Evolutionary conservation across 2,888 invertebrate species (phyloP).

Genomic region (Lysandra coridon): DNA sequence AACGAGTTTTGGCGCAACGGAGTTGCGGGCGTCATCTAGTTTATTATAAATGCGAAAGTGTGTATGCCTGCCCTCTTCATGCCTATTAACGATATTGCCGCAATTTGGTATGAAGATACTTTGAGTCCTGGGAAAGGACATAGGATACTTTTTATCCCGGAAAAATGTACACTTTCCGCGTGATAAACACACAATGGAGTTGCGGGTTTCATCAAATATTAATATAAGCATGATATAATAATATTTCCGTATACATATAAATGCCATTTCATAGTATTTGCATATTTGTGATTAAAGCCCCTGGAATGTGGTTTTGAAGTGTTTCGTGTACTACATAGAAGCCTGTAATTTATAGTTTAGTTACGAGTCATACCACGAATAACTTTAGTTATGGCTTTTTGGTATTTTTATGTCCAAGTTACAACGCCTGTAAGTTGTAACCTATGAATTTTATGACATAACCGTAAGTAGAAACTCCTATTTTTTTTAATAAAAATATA

Average conservation of each 20-base stretch:
- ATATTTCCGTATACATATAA: background rate
- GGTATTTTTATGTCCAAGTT: background rate
- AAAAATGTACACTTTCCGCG: no score
- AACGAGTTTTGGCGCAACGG: no score
- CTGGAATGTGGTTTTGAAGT: background rate
- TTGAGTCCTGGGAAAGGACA: no score
- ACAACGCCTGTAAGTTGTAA: background rate
- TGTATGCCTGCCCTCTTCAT: no score
- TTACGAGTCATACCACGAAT: background rate
- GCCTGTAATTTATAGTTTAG: background rate
- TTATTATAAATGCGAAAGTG: background rate
- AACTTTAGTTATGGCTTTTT: background rate
- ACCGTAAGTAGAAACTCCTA: background rate
- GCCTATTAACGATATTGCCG: no score
- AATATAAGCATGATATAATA: background rate
- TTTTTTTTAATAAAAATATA: background rate
- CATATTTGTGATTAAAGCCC: constrained; percentile 11
- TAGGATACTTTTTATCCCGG: no score
- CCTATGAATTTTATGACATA: background rate
- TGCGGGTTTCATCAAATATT: background rate
- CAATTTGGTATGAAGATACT: no score
- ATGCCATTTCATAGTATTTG: constrained; percentile 1
- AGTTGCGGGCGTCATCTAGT: no score
- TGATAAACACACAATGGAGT: no score
- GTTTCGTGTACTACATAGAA: background rate